Conservation (phyloP, 2,113 vertebrate species). For the Chloebia gouldiae region DNA sequence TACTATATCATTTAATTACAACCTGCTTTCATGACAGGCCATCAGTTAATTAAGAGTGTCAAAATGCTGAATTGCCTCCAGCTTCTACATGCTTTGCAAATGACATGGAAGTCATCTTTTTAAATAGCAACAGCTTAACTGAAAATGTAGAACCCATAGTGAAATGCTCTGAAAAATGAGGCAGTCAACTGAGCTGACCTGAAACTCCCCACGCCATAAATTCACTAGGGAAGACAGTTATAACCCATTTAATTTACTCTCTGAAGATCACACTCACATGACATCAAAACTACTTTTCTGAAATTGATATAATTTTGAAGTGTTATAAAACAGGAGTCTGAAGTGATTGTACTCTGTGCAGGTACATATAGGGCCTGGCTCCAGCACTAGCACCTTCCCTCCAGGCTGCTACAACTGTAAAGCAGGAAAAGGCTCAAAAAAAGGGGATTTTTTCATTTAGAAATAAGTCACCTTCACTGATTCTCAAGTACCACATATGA, state of each 20-base stretch:
- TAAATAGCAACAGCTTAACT: constrained; percentile 43
- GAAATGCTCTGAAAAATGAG: constrained; percentile 14
- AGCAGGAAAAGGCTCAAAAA: neutral
- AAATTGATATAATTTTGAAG: neutral
- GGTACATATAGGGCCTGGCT: neutral
- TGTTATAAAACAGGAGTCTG: neutral
- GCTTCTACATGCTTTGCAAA: constrained; percentile 33
- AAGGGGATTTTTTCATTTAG: neutral
- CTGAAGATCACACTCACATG: neutral
- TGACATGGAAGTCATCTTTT: constrained; percentile 45
- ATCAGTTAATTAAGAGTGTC: constrained; percentile 58
- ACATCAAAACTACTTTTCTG: neutral
- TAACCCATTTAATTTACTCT: neutral
- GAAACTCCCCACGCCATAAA: neutral
- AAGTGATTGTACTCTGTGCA: neutral
- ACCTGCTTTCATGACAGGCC: constrained; percentile 30
- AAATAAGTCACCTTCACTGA: neutral
- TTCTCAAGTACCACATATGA: neutral
- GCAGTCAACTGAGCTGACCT: neutral
- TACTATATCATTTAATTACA: constrained; percentile 54
- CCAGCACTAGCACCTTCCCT: neutral
- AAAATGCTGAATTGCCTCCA: constrained; percentile 55
- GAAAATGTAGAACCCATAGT: neutral
- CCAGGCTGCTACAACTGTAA: neutral
- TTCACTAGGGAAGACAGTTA: neutral